Evolutionary conservation across 1,140 invertebrate species (phyloP).

Genomic region (Glomeris maerens): DNA sequence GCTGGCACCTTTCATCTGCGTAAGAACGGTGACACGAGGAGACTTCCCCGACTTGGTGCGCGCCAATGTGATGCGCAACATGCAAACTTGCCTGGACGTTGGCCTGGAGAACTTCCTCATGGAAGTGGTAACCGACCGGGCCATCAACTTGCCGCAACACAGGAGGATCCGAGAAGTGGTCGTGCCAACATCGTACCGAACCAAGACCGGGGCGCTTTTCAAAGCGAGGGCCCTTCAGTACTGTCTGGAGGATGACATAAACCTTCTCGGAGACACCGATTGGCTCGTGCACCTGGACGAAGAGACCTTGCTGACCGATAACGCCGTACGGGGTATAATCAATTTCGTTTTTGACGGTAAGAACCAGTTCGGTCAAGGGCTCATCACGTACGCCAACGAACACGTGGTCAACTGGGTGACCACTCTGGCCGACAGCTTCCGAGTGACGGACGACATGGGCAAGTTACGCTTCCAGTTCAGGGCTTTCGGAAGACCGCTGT

Average conservation of each 20-base stretch:
- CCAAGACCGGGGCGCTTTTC: constrained; percentile 80
- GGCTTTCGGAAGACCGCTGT: constrained; percentile 84
- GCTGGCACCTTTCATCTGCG: constrained; percentile 86
- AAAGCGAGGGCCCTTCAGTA: constrained; percentile 93
- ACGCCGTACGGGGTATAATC: constrained; percentile 73
- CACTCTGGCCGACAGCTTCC: constrained; percentile 87
- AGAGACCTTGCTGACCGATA: constrained; percentile 88
- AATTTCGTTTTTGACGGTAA: constrained; percentile 92
- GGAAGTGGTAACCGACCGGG: constrained; percentile 92
- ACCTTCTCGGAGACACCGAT: constrained; percentile 72
- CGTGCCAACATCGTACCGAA: constrained; percentile 68
- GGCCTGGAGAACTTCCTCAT: constrained; percentile 93
- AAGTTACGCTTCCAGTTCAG: constrained; percentile 85
- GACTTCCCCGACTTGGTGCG: constrained; percentile 85
- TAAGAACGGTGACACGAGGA: constrained; percentile 86
- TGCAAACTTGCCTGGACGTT: constrained; percentile 72
- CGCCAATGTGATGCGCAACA: constrained; percentile 74
- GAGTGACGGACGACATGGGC: constrained; percentile 94
- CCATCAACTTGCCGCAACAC: constrained; percentile 44
- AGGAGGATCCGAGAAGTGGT: constrained; percentile 64
- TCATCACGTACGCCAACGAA: constrained; percentile 96
- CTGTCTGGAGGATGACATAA: constrained; percentile 80
- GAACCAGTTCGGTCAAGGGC: constrained; percentile 91
- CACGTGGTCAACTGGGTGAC: constrained; percentile 92
- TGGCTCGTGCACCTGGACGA: constrained; percentile 98